Evolutionary conservation across 1,140 invertebrate genomes (phyloP).

Genomic region (Caenorhabditis latens): DNA sequence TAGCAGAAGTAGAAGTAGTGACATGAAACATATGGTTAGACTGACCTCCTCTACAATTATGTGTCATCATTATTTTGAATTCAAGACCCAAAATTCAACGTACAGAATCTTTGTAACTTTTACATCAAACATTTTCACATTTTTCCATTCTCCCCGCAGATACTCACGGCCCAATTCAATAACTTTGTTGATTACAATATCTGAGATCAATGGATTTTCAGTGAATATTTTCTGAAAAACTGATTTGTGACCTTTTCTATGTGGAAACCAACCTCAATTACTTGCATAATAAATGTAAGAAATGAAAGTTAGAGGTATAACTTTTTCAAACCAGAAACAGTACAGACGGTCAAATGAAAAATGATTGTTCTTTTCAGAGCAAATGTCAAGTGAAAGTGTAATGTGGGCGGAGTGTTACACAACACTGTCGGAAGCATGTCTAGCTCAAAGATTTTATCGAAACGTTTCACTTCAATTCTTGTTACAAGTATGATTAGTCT

Average conservation of each 20-base stretch:
- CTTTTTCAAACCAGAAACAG: too few relatives aligned
- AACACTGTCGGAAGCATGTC: too few relatives aligned
- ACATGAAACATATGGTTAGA: conserved; percentile 13
- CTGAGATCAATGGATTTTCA: neutral
- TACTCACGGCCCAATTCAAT: neutral
- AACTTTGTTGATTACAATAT: neutral
- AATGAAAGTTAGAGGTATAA: neutral
- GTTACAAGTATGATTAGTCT: too few relatives aligned
- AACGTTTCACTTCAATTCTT: too few relatives aligned
- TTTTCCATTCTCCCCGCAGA: neutral
- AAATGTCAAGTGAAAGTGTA: too few relatives aligned
- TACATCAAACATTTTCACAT: neutral
- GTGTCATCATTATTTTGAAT: neutral
- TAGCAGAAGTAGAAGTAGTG: neutral
- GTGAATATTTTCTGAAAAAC: neutral
- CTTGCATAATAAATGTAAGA: neutral
- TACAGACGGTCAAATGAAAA: too few relatives aligned
- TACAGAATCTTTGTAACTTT: neutral
- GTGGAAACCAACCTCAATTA: neutral
- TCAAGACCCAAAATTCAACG: neutral
- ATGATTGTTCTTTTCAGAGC: too few relatives aligned
- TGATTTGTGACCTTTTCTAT: neutral
- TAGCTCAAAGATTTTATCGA: too few relatives aligned
- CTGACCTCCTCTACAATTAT: neutral
- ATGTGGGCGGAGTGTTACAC: too few relatives aligned